These are phyloP conservation scores for Copsychus sechellarum DNA, from an alignment of 2,113 vertebrate species.

Conservation along the genomic window DNA sequence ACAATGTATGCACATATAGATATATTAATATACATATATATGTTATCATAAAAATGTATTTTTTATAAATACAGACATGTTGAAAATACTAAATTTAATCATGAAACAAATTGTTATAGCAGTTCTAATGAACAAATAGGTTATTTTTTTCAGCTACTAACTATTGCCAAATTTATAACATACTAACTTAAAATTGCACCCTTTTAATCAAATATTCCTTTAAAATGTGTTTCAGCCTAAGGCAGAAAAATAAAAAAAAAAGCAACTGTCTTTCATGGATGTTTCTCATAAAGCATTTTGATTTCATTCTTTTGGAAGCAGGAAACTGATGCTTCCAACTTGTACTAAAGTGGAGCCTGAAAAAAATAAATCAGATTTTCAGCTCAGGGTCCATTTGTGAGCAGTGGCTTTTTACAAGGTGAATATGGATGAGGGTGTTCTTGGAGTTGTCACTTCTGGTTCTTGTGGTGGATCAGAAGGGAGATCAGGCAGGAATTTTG, in stretches of 20 bases:
- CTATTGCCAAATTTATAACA: neutral
- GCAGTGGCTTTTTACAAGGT: neutral
- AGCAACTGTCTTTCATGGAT: neutral
- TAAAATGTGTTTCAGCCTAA: neutral
- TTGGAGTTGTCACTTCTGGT: neutral
- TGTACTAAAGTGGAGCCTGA: neutral
- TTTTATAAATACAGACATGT: neutral
- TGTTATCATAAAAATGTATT: neutral
- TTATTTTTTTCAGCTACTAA: neutral
- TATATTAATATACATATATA: neutral
- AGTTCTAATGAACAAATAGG: neutral
- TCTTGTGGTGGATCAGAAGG: neutral
- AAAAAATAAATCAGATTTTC: neutral
- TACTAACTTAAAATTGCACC: neutral
- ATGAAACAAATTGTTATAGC: neutral
- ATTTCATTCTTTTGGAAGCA: neutral
- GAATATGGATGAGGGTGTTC: neutral
- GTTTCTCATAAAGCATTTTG: neutral
- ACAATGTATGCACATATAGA: neutral
- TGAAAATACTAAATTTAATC: neutral
- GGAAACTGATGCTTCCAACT: neutral
- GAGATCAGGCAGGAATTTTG: neutral
- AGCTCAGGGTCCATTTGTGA: rapidly evolving
- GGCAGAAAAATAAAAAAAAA: neutral
- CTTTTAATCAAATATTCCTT: neutral